Base-by-base conservation (phyloP, 2,113 vertebrate genomes). In the Scytalopus superciliaris region DNA sequence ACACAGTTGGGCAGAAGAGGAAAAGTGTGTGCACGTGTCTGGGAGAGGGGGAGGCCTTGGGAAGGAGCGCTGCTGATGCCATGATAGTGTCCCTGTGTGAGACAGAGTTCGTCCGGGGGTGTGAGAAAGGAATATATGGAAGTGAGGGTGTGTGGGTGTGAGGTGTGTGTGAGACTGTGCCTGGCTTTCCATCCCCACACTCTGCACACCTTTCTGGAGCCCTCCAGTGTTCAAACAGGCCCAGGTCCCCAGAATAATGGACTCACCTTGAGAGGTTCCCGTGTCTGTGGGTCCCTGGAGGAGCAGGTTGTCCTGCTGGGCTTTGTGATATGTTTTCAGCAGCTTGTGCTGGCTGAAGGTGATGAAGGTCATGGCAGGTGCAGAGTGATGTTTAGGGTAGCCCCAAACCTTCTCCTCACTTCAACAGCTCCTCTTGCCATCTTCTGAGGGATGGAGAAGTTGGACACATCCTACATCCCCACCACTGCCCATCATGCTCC, bases 111-210 rank as follows among this genome's bases (percentile, higher is more conserved):
- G 0, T 55, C 93, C 31, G 78, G 90, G 87, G 94, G 92, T 53
- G 95, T 95, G 95, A 68, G 95, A 94, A 95, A 85, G 68, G 85
- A 85, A 37, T 42, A n/a, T 16, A n/a, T 85, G 94, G 94, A 52
- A 84, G 76, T 13, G 82, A 92, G 82, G 3, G 2, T 19, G 60
- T 0, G 94, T 91, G 85, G 94, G 94, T 7, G 87, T 74, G 92
- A 94, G 94, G 93, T 88, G 93, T 93, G 94, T 80, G 89, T 96
- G 96, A 97, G 96, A 95, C 50, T 37, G 82, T 31, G 68, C 87
- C 31, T 73, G 90, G 42, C 18, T 59, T 37, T 56, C 78, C 91
- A 66, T 96, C 93, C 93, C 94, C 94, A 96, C 82, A 44, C 91
- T 74, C 76, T 18, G 30, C 28, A 52, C 91, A n/a, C 24, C 10